Conservation (phyloP, 2,888 invertebrate genomes). For the Drosophila kanekoi region DNA sequence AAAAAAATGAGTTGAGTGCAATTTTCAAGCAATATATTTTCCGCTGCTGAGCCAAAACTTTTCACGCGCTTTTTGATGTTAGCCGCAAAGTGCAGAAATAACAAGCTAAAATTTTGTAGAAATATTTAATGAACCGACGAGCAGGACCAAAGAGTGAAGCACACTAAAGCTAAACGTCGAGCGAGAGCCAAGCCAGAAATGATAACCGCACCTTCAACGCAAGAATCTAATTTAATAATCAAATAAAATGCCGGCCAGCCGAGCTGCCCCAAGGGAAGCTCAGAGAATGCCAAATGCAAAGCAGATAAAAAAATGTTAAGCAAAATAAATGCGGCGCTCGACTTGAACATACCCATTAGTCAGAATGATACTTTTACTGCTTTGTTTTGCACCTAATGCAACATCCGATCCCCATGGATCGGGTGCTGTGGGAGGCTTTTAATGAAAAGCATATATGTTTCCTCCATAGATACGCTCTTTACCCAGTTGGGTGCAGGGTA, state of each 20-base stretch:
- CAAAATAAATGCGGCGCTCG: not conserved
- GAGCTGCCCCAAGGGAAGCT: constrained; percentile 54
- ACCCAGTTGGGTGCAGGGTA: not conserved
- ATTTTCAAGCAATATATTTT: constrained; percentile 78
- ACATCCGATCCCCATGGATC: too few relatives aligned
- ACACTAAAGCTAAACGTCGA: constrained; percentile 6
- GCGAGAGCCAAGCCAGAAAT: constrained; percentile 1
- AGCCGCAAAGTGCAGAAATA: constrained; percentile 68
- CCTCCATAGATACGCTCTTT: too few relatives aligned
- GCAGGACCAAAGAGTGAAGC: constrained; percentile 7
- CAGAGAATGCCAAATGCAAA: constrained; percentile 35
- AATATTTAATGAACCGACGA: constrained; percentile 71
- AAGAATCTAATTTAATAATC: constrained; percentile 76
- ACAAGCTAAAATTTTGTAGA: constrained; percentile 67
- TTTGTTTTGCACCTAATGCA: too few relatives aligned
- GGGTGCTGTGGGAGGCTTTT: too few relatives aligned
- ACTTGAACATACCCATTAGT: not conserved
- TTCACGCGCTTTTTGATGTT: constrained; percentile 80
- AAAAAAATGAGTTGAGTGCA: constrained; percentile 57
- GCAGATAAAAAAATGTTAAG: constrained; percentile 41
- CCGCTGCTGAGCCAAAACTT: constrained; percentile 66
- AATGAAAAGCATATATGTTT: too few relatives aligned
- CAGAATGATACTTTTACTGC: too few relatives aligned
- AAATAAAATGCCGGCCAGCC: constrained; percentile 72
- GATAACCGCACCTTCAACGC: constrained; percentile 24